A percentile compares a stretch with the other conserved stretches of the same genome.
Conservation (phyloP, 2,797 vertebrate genomes). For the Petrocephalus sullivani region DNA sequence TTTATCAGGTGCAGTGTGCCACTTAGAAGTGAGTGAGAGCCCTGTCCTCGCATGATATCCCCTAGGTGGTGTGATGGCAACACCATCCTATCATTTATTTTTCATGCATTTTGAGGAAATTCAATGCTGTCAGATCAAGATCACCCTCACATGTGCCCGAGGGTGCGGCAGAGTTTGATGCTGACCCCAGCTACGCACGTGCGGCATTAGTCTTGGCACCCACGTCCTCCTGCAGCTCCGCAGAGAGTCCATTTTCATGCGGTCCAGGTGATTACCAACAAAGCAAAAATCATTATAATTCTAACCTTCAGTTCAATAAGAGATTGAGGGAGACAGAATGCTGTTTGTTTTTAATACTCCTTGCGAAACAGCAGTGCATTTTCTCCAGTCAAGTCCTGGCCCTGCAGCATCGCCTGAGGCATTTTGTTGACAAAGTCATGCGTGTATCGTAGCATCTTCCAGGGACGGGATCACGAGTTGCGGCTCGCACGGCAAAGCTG, state of each 20-base stretch:
- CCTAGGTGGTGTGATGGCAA: background rate
- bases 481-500: background rate
- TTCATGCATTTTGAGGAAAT: conserved; percentile 7
- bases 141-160: conserved; percentile 8
- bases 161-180: background rate
- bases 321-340: conserved; percentile 19
- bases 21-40: background rate
- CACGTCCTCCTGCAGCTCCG: background rate
- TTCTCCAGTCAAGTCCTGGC: conserved; percentile 19
- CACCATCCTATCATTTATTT: conserved; percentile 14
- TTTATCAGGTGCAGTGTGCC: background rate
- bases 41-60: background rate
- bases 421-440: conserved; percentile 10
- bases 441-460: background rate
- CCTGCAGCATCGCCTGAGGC: conserved; percentile 9
- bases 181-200: background rate
- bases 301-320: background rate
- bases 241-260: background rate
- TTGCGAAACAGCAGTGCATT: conserved; percentile 18
- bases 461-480: background rate
- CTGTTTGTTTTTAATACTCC: conserved; percentile 23
- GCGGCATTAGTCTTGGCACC: background rate
- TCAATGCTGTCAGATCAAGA: conserved; percentile 2
- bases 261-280: background rate
- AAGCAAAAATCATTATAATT: background rate